Evolutionary conservation across 2,888 invertebrate species (phyloP).

Genomic region (Eulithis testata): DNA sequence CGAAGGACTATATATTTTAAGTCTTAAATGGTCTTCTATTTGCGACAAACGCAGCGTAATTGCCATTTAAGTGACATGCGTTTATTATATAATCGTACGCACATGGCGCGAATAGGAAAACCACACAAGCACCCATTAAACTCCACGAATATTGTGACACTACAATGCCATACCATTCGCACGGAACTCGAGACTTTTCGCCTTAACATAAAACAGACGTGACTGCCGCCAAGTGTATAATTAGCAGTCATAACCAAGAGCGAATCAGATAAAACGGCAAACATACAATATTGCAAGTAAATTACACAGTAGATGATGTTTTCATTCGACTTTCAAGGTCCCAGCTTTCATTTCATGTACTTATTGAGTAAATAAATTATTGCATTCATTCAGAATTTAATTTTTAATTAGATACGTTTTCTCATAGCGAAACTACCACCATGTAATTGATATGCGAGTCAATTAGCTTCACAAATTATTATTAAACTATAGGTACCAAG

Average conservation of each 20-base stretch:
- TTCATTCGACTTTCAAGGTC: slow-evolving; percentile 45
- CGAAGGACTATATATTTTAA: slow-evolving; percentile 1
- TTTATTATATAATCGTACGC: neutral
- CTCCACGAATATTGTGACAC: slow-evolving; percentile 14
- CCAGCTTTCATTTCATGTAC: slow-evolving; percentile 48
- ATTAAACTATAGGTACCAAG: slow-evolving; percentile 21
- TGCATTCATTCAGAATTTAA: slow-evolving; percentile 55
- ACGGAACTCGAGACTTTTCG: slow-evolving; percentile 42
- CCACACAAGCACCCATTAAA: slow-evolving; percentile 16
- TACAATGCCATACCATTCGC: slow-evolving; percentile 27
- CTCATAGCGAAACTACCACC: slow-evolving; percentile 49
- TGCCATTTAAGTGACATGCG: neutral
- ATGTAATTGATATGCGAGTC: slow-evolving; percentile 62
- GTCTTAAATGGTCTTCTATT: neutral
- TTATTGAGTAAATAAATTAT: slow-evolving; percentile 55
- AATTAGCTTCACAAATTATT: slow-evolving; percentile 42
- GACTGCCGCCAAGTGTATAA: slow-evolving; percentile 50
- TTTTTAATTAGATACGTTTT: slow-evolving; percentile 54
- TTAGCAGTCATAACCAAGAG: slow-evolving; percentile 59
- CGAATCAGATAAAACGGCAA: slow-evolving; percentile 51
- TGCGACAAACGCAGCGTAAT: neutral
- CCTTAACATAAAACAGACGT: slow-evolving; percentile 51
- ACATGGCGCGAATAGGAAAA: slow-evolving; percentile 1
- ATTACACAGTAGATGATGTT: slow-evolving; percentile 41
- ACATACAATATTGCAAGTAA: slow-evolving; percentile 55